These are phyloP conservation scores for Orientallactaga sibirica DNA, from an alignment of 2,797 vertebrate genomes.

Conservation along the genomic window DNA sequence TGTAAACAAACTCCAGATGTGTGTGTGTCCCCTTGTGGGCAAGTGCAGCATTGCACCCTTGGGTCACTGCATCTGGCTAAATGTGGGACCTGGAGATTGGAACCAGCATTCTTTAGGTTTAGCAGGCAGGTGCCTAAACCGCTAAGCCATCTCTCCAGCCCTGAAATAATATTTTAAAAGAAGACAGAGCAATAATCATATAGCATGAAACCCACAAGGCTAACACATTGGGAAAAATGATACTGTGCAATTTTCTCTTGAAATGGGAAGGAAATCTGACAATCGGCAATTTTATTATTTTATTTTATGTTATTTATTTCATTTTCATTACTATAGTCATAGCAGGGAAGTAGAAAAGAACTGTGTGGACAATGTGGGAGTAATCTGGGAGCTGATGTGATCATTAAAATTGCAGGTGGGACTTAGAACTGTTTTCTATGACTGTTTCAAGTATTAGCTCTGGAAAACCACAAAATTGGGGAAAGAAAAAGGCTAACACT, in stretches of 20 bases:
- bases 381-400: background rate
- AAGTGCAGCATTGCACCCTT: no score
- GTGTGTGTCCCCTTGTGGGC: no score
- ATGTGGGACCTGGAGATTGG: no score
- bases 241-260: slow-evolving; percentile 58
- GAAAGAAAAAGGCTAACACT: slow-evolving; percentile 3
- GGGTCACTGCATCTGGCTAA: no score
- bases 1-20: no score
- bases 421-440: background rate
- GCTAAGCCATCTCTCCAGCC: no score
- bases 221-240: background rate
- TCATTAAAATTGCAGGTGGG: background rate
- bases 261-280: slow-evolving; percentile 61
- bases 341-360: background rate
- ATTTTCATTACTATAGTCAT: background rate
- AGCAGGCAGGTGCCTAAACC: no score
- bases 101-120: no score
- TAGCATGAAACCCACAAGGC: slow-evolving; percentile 2
- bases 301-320: background rate
- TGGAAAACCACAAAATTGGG: background rate
- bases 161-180: no score
- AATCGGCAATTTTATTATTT: background rate
- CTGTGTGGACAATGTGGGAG: background rate
- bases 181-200: background rate
- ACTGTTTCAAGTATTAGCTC: background rate